phyloP scores from a whole-genome alignment of 2,797 vertebrate species.

The Macropus fuliginosus region DNA sequence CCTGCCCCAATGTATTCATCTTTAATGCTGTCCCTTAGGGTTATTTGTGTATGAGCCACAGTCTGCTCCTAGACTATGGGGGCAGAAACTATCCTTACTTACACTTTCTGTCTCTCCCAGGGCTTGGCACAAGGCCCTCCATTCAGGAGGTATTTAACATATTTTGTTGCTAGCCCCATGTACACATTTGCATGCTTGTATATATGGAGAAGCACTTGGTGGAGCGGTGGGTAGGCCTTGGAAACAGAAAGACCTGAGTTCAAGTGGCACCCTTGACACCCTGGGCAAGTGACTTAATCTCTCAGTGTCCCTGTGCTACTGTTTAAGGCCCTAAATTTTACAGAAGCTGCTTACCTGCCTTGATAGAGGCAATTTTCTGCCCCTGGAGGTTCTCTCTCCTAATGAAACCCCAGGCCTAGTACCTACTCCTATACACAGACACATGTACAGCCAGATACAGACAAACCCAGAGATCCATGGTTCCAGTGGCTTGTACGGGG shows the following conservation, averaged over 20 bases:
- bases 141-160: background rate
- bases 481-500: background rate
- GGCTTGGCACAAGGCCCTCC: background rate
- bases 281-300: background rate
- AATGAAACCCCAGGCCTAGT: background rate
- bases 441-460: no score
- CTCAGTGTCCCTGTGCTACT: background rate
- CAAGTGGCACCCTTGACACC: no score
- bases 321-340: background rate
- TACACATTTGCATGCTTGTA: background rate
- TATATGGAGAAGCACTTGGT: background rate
- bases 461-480: background rate
- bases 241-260: background rate
- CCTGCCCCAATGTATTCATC: background rate
- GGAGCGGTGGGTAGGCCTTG: background rate
- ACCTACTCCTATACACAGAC: no score
- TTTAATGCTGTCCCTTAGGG: background rate
- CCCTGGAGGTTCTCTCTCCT: no score
- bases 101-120: background rate
- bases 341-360: background rate
- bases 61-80: background rate
- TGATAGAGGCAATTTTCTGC: background rate
- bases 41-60: background rate
- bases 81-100: background rate
- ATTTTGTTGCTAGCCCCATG: background rate